Base-by-base conservation (phyloP, 2,888 invertebrate species). In the Chrysomela aeneicollis region DNA sequence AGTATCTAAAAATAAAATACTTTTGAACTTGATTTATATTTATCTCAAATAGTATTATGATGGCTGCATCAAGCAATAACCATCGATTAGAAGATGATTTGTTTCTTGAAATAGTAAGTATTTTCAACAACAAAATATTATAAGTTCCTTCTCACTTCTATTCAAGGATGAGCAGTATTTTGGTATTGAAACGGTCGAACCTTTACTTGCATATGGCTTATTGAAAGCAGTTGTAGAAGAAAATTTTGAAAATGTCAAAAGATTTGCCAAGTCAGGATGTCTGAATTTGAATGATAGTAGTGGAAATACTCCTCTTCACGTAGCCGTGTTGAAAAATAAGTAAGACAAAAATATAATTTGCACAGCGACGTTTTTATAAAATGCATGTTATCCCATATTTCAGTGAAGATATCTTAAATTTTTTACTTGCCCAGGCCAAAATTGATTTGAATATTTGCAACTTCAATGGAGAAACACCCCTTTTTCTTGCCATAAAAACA, bases 281-380 rank as follows among this genome's bases (percentile, higher is more conserved):
- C 52, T 75, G 12, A 76, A 76, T 63, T 65, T 72, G 18, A 73
- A 71, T 49, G 77, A 77, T 57, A 76, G 74, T 37, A 63, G 67
- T 62, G 76, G 77, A n/a, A 75, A 76, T 67, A 74, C 75, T 12
- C 73, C 78, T 15, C 63, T 78, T 35, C 78, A 78, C 61, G 49
- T 73, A 10, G 75, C 76, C 17, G 72, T 74, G 3, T 26, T 74
- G 12, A 71, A 67, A 59, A 70, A 75, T 35, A 73, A 70, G 77
- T 77, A 72, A 71, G 73, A 54, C 26, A 19, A 15, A 32, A 26
- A 52, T 6, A 6, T 15, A 17, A 59, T 17, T 50, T 59, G n/a
- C 30, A 17, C 21, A 19, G 18, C 8, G 12, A 52, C 10, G 18
- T 19, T 19, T 17, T 19, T 22, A n/a, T 2, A 15, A 1, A 19